Percentiles rank a stretch among this genome's conserved stretches.
These are phyloP conservation scores for Myotis findleyi DNA, from an alignment of 2,797 vertebrate species.

Conservation along the genomic window DNA sequence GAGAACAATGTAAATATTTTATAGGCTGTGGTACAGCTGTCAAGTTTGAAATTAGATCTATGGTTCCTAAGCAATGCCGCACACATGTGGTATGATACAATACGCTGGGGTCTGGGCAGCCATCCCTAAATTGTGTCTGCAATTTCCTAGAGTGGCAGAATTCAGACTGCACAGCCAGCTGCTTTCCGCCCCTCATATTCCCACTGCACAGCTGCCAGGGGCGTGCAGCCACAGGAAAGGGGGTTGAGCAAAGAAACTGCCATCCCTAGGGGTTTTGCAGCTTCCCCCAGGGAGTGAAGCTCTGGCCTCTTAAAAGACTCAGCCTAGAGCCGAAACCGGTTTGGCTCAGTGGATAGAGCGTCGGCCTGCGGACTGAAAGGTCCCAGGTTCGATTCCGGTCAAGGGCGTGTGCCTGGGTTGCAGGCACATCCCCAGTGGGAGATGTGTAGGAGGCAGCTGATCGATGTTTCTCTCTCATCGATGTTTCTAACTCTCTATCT, in stretches of 20 bases:
- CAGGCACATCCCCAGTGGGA: too few relatives aligned
- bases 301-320: not conserved
- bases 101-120: not conserved
- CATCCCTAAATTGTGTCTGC: not conserved
- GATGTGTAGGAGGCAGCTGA: too few relatives aligned
- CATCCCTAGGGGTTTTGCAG: not conserved
- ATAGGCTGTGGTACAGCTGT: constrained; percentile 40
- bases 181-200: not conserved
- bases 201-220: not conserved
- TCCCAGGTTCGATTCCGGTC: too few relatives aligned
- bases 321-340: too few relatives aligned
- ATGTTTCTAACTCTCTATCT: too few relatives aligned
- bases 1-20: constrained; percentile 67
- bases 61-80: not conserved
- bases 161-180: not conserved
- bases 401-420: too few relatives aligned
- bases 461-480: too few relatives aligned
- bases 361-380: too few relatives aligned
- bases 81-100: not conserved
- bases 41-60: constrained; percentile 60
- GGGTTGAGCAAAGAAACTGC: not conserved
- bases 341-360: too few relatives aligned
- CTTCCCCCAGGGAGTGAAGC: not conserved
- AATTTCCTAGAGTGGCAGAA: not conserved
- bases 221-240: not conserved